Evolutionary conservation across 2,113 vertebrate species (phyloP), one percentile per base, ranked within the genome.

Genomic region (Etia nguti): DNA sequence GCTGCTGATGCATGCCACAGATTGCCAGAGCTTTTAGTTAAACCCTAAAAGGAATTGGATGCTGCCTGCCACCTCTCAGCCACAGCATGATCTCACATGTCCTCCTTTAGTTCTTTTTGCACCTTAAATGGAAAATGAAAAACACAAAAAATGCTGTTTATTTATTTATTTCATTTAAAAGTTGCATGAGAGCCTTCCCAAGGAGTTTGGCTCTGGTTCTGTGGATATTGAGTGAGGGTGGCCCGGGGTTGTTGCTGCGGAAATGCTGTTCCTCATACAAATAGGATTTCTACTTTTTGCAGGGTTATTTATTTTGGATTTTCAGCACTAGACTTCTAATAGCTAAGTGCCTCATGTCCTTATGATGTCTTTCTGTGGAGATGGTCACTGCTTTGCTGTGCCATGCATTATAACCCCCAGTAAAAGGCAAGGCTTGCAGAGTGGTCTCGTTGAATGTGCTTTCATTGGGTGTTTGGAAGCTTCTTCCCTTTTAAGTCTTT

Each of bases 151-250:
- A 6, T 52, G 10, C 22, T 90, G 22, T 88, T 95, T 89, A 94
- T 62, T 96, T 94, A 95, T 95, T 94, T 91, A 95, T 92, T 54
- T 60, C 24, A 48, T 90, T 85, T 92, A 80, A 94, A 94, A 92
- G 75, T 90, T 94, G 92, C 89, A 95, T 93, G 91, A 92, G 89
- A 43, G 13, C 16, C 54, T 70, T 85, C 54, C 59, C 54, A 48
- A 80, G 59, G 87, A 90, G 54, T 88, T 43, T 83, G 87, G 54
- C 41, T 59, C 59, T 79, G 75, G 80, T 85, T 60, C 57, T 62
- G 80, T 90, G 92, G 82, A 81, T 81, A 65, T 24, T 84, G 86
- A 92, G 86, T 89, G 89, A 77, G 38, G 36, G 29, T 54, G 79
- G 80, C 82, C 62, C 16, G 15, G 31, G 84, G 85, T 75, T 77